Evolutionary conservation across 2,797 vertebrate species (phyloP), one percentile per base, ranked within the genome.

Genomic region (Cyclopterus lumpus): DNA sequence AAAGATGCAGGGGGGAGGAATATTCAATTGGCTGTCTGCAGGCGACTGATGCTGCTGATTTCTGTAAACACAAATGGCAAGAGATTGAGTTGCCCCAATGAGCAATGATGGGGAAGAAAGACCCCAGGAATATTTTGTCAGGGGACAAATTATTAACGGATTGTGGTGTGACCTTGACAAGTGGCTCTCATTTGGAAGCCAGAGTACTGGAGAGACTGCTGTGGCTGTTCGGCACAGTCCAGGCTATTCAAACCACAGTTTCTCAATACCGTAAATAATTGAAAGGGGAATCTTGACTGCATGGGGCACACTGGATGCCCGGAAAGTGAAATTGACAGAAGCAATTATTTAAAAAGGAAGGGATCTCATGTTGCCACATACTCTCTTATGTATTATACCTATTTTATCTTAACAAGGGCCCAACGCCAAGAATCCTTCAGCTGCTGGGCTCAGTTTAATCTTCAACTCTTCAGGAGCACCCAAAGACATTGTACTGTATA

Each of bases 121-220:
- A 85, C 86, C 80, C 63, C 80, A 62, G 79, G 76, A 92, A 80
- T 80, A 82, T 69, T 80, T 77, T 89, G 82, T 87, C 83, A 40
- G 70, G 65, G 82, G 86, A 83, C 76, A 88, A 91, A 93, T 93
- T 89, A 93, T 90, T 89, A 88, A 90, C 32, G 15, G 77, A 82
- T 86, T 88, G 86, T 65, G 24, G 38, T 36, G 54, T 81, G 88
- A 91, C 88, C 86, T 89, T 88, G 88, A 86, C 75, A 75, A 88
- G 87, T 82, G 80, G 72, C 79, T 85, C 75, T 81, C 73, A 81
- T 86, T 89, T 86, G 63, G 61, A 76, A 76, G 73, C 54, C 60
- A 79, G 83, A 86, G 83, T 74, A 85, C 30, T 44, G 42, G 28
- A 67, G 69, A 63, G 44, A 83, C 82, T 71, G 83, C 87, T 81